These are phyloP conservation scores for Pangasius krempfi DNA, from an alignment of 2,797 vertebrate species.

Conservation along the genomic window DNA sequence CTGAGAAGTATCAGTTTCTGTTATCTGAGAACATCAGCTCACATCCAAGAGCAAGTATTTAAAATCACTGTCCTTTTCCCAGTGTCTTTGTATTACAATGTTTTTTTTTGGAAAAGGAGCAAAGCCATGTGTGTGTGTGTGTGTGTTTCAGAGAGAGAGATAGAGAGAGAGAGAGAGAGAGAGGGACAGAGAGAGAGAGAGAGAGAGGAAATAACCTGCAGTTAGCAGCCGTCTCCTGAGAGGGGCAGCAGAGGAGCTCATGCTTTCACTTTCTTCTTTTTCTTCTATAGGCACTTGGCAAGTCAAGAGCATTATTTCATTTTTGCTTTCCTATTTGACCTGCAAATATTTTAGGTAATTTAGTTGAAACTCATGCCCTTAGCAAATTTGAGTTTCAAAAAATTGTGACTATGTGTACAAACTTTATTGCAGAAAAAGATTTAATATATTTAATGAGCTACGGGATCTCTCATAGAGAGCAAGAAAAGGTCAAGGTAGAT, in stretches of 20 bases:
- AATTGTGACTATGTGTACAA: constrained; percentile 19
- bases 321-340: not conserved
- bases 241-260: constrained; percentile 80
- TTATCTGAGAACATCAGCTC: not conserved
- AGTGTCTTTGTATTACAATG: not conserved
- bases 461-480: constrained; percentile 28
- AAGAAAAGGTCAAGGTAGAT: constrained; percentile 43
- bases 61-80: not conserved
- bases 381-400: constrained; percentile 45
- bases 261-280: constrained; percentile 29
- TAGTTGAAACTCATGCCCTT: constrained; percentile 35
- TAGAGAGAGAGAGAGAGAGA: not conserved
- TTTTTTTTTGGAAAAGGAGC: not conserved
- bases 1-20: not conserved
- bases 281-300: constrained; percentile 1
- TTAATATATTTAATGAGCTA: constrained; percentile 40
- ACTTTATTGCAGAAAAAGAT: constrained; percentile 37
- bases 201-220: constrained; percentile 52
- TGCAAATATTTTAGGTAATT: constrained; percentile 32
- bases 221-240: constrained; percentile 67
- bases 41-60: not conserved
- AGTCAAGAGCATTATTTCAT: constrained; percentile 26
- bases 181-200: not conserved
- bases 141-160: not conserved
- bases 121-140: not conserved